phyloP scores from a whole-genome alignment of 2,113 vertebrate species.

The Ammodytes marinus region DNA sequence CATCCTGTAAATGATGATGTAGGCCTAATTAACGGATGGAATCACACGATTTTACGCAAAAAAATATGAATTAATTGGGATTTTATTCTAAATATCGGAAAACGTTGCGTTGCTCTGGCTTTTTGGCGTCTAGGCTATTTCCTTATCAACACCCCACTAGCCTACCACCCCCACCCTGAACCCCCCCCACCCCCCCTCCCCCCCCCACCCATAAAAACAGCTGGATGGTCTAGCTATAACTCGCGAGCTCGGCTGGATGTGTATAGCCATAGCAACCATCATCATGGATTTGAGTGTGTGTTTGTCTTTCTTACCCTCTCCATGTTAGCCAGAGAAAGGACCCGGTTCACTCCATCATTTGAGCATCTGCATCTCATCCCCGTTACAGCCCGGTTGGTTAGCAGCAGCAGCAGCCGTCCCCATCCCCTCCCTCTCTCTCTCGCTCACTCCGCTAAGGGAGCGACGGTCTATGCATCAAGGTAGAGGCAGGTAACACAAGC shows the following conservation, averaged over 20 bases:
- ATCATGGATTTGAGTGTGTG: not conserved
- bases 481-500: not conserved
- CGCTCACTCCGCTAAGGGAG: slow-evolving; percentile 72
- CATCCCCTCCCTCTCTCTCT: slow-evolving; percentile 77
- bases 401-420: slow-evolving; percentile 63
- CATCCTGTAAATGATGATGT: slow-evolving; percentile 61
- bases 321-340: slow-evolving; percentile 70
- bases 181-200: not conserved
- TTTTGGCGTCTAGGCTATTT: slow-evolving; percentile 63
- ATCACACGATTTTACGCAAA: slow-evolving; percentile 5
- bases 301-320: slow-evolving; percentile 82
- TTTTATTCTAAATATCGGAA: not conserved
- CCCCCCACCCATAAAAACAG: slow-evolving; percentile 78
- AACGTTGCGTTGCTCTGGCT: slow-evolving; percentile 28
- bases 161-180: slow-evolving; percentile 8
- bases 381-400: slow-evolving; percentile 72
- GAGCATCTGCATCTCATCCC: slow-evolving; percentile 75
- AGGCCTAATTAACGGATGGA: slow-evolving; percentile 69
- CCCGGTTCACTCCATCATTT: slow-evolving; percentile 74
- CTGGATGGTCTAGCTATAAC: slow-evolving; percentile 70
- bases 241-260: slow-evolving; percentile 31
- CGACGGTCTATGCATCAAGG: slow-evolving; percentile 61
- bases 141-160: slow-evolving; percentile 61
- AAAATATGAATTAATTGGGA: slow-evolving; percentile 21
- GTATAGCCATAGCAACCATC: slow-evolving; percentile 26